Conservation (phyloP, 2,113 vertebrate genomes). For the Ancistrus triradiatus region DNA sequence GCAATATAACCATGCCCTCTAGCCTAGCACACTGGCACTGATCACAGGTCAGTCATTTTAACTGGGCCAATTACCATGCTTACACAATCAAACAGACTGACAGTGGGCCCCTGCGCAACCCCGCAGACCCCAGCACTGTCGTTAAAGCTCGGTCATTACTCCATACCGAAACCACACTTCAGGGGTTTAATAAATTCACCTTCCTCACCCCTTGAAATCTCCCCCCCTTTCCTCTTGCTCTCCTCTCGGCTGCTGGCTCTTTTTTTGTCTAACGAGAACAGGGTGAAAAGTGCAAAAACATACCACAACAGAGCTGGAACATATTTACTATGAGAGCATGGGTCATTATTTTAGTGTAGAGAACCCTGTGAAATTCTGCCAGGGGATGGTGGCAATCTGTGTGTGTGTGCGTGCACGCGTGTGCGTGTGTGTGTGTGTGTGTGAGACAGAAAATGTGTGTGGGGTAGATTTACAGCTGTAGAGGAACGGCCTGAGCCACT, state of each 20-base stretch:
- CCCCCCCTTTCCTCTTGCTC: slow-evolving; percentile 19
- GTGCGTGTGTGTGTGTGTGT: neutral
- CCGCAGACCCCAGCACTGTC: slow-evolving; percentile 27
- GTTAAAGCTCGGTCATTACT: slow-evolving; percentile 50
- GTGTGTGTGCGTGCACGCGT: slow-evolving; percentile 2
- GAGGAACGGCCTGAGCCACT: slow-evolving; percentile 51
- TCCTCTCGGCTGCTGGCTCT: slow-evolving; percentile 8
- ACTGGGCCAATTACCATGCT: slow-evolving; percentile 42
- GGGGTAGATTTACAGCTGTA: slow-evolving; percentile 48
- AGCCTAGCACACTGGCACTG: slow-evolving; percentile 28
- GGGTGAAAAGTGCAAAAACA: slow-evolving; percentile 61
- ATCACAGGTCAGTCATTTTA: slow-evolving; percentile 42
- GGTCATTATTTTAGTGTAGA: slow-evolving; percentile 56
- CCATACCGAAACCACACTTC: slow-evolving; percentile 45
- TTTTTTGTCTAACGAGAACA: slow-evolving; percentile 48
- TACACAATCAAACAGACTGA: slow-evolving; percentile 37
- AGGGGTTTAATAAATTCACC: slow-evolving; percentile 52
- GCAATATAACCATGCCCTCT: slow-evolving; percentile 37
- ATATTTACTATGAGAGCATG: slow-evolving; percentile 54
- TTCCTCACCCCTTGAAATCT: slow-evolving; percentile 44
- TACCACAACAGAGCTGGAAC: slow-evolving; percentile 54
- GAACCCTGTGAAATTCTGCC: slow-evolving; percentile 52
- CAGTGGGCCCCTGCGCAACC: slow-evolving; percentile 26
- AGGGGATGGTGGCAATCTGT: slow-evolving; percentile 38
- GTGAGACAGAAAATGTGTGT: slow-evolving; percentile 4